These are phyloP conservation scores for Gila robusta DNA, from an alignment of 2,797 vertebrate species.

Conservation along the genomic window DNA sequence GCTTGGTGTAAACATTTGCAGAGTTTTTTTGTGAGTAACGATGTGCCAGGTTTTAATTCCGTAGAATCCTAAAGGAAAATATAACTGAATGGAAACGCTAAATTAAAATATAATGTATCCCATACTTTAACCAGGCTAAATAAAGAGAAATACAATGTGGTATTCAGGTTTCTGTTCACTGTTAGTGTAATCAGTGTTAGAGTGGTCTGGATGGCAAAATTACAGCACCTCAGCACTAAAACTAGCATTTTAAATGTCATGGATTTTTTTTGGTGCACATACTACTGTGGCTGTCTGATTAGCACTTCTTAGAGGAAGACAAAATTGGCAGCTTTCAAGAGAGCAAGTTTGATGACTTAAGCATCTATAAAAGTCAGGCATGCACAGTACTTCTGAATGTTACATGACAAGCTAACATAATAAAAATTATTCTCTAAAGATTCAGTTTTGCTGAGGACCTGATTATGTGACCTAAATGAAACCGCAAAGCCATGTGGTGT, in stretches of 20 bases:
- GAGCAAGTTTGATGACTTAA: constrained; percentile 53
- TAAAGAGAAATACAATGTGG: constrained; percentile 22
- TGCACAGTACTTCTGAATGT: constrained; percentile 40
- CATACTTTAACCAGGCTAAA: constrained; percentile 20
- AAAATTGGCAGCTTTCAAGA: constrained; percentile 59
- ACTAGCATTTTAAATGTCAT: constrained; percentile 37
- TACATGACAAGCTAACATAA: constrained; percentile 50
- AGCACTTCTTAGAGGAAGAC: constrained; percentile 46
- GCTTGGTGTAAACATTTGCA: constrained; percentile 22
- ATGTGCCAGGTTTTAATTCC: not conserved
- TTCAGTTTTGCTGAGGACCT: constrained; percentile 40
- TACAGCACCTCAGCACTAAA: constrained; percentile 43
- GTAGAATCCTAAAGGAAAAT: not conserved
- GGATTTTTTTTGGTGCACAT: constrained; percentile 29
- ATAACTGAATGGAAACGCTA: not conserved
- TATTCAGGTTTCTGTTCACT: constrained; percentile 27
- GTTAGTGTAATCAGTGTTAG: constrained; percentile 29
- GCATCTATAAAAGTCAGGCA: constrained; percentile 51
- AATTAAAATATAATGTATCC: constrained; percentile 2
- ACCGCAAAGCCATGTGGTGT: constrained; percentile 7
- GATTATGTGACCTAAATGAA: constrained; percentile 43
- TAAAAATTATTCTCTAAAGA: constrained; percentile 46
- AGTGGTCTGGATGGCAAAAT: constrained; percentile 39
- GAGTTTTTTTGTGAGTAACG: constrained; percentile 19
- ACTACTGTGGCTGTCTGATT: constrained; percentile 46